Evolutionary conservation across 2,888 invertebrate species (phyloP).

Genomic region (Apodemia zela): DNA sequence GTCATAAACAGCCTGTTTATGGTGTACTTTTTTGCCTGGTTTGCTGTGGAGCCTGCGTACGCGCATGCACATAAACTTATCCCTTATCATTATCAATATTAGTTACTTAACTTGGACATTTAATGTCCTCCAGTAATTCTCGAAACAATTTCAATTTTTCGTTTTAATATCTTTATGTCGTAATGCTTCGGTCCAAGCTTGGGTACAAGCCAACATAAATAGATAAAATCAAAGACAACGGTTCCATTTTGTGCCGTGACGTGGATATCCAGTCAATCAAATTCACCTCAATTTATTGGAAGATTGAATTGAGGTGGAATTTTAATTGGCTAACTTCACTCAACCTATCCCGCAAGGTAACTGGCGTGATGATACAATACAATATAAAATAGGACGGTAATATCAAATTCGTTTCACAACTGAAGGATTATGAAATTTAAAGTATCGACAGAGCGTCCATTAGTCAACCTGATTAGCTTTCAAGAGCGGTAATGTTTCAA

Average conservation of each 20-base stretch:
- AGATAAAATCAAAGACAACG: too few species aligned
- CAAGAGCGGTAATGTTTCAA: slow-evolving; percentile 75
- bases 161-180: background rate
- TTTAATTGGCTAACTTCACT: too few species aligned
- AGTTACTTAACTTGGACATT: background rate
- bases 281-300: too few species aligned
- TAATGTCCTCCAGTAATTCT: background rate
- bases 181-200: too few species aligned
- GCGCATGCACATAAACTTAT: slow-evolving; percentile 61
- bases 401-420: slow-evolving; percentile 14
- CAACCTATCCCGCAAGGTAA: too few species aligned
- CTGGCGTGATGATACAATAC: too few species aligned
- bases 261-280: too few species aligned
- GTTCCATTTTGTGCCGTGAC: too few species aligned
- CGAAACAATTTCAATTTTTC: background rate
- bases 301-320: too few species aligned
- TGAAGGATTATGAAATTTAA: slow-evolving; percentile 60
- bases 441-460: slow-evolving; percentile 78
- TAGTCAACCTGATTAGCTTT: slow-evolving; percentile 78
- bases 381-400: background rate
- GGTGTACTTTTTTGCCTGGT: slow-evolving; percentile 71
- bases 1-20: slow-evolving; percentile 77
- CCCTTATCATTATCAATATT: slow-evolving; percentile 21
- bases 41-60: slow-evolving; percentile 44
- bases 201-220: background rate